Percentiles rank a stretch among this genome's conserved stretches.
Evolutionary conservation across 2,113 vertebrate genomes (phyloP).

Genomic region (Mesembrinibis cayennensis): DNA sequence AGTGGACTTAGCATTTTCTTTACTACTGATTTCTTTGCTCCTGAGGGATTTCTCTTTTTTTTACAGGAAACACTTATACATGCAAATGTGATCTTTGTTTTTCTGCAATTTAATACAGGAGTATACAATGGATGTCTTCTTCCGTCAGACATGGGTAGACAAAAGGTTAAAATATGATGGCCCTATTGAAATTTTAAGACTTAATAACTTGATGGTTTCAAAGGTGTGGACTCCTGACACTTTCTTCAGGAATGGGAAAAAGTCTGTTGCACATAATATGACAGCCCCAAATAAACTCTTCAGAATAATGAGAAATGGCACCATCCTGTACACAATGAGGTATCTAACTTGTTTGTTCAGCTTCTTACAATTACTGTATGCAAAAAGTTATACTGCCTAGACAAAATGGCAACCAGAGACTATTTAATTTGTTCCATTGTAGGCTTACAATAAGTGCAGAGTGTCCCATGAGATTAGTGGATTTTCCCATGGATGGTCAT

Average conservation of each 20-base stretch:
- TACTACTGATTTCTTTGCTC: slow-evolving; percentile 24
- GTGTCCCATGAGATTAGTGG: slow-evolving; percentile 97
- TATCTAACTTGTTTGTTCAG: slow-evolving; percentile 56
- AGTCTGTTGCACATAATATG: slow-evolving; percentile 97
- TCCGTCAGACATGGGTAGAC: slow-evolving; percentile 98
- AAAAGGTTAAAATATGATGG: slow-evolving; percentile 92
- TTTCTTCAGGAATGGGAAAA: slow-evolving; percentile 98
- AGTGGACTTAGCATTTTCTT: slow-evolving; percentile 30
- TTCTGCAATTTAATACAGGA: slow-evolving; percentile 79
- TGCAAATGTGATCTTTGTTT: slow-evolving; percentile 21
- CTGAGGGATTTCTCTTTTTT: slow-evolving; percentile 5
- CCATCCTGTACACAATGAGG: slow-evolving; percentile 99
- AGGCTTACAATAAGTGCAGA: slow-evolving; percentile 97
- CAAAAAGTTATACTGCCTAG: slow-evolving; percentile 52
- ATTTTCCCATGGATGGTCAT: slow-evolving; percentile 99
- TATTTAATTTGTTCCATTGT: slow-evolving; percentile 70
- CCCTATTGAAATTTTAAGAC: slow-evolving; percentile 93
- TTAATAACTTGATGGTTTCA: slow-evolving; percentile 98
- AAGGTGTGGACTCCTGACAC: slow-evolving; percentile 99
- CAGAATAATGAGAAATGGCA: slow-evolving; percentile 98
- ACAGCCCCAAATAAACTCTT: slow-evolving; percentile 98
- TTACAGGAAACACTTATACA: neutral
- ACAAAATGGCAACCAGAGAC: slow-evolving; percentile 55
- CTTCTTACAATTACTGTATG: slow-evolving; percentile 29
- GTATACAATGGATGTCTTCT: slow-evolving; percentile 99